Evolutionary conservation across 1,140 invertebrate species (phyloP).

Genomic region (Drosophila busckii): DNA sequence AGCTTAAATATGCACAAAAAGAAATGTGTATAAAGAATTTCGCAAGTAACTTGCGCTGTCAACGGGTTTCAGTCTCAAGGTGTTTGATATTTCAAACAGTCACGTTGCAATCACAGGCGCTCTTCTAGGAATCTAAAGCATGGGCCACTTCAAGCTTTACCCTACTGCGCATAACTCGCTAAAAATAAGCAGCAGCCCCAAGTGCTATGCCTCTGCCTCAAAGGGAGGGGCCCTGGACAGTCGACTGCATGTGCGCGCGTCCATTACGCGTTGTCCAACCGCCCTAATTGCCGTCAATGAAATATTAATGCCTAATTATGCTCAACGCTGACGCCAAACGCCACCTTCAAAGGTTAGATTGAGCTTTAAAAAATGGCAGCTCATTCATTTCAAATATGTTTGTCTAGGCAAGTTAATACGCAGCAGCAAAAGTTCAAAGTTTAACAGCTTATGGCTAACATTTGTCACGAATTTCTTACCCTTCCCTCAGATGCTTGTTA

Average conservation of each 20-base stretch:
- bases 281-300: slow-evolving; percentile 62
- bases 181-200: slow-evolving; percentile 22
- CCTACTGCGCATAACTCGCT: slow-evolving; percentile 7
- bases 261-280: slow-evolving; percentile 1
- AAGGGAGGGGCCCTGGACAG: not conserved
- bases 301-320: slow-evolving; percentile 75
- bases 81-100: slow-evolving; percentile 62
- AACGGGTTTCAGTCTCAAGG: slow-evolving; percentile 30
- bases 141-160: slow-evolving; percentile 24
- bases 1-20: slow-evolving; percentile 46
- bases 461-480: too few species aligned
- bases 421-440: not conserved
- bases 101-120: slow-evolving; percentile 49
- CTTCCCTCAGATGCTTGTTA: too few species aligned
- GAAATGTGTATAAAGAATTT: too few species aligned
- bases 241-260: not conserved
- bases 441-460: too few species aligned
- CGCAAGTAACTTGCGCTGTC: not conserved
- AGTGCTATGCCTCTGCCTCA: slow-evolving; percentile 25
- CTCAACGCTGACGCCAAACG: slow-evolving; percentile 20
- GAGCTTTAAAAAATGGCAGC: slow-evolving; percentile 6
- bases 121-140: slow-evolving; percentile 15
- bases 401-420: too few species aligned
- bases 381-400: slow-evolving; percentile 16
- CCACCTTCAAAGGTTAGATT: not conserved